Conservation (phyloP, 2,888 invertebrate species). For the Plemyria rubiginata region DNA sequence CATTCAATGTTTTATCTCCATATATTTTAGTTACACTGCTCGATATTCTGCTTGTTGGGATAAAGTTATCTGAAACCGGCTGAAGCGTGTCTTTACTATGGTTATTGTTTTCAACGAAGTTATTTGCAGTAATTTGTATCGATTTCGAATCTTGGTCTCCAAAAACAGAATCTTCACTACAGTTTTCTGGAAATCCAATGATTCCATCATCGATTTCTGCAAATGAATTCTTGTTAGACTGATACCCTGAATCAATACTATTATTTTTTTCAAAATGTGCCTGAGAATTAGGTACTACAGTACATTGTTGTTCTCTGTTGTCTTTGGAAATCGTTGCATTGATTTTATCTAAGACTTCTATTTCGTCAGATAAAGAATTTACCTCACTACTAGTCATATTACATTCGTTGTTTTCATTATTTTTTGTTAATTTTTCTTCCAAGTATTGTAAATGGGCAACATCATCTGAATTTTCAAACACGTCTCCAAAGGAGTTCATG, state of each 20-base stretch:
- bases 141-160: conserved; percentile 5
- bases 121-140: not conserved
- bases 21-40: not conserved
- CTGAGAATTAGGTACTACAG: not conserved
- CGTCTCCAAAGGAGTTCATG: not conserved
- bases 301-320: not conserved
- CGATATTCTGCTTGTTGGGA: not conserved
- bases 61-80: not conserved
- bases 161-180: conserved; percentile 23
- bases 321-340: not conserved
- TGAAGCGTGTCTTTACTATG: conserved; percentile 1
- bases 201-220: conserved; percentile 14
- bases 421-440: conserved; percentile 4
- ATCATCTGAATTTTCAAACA: not conserved
- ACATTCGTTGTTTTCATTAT: not conserved
- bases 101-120: not conserved
- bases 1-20: not conserved
- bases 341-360: not conserved
- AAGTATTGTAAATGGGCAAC: not conserved
- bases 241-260: conserved; percentile 23
- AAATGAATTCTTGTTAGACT: conserved; percentile 16
- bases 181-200: conserved; percentile 12
- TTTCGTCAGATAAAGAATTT: not conserved
- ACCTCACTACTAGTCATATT: not conserved
- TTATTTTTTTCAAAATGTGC: conserved; percentile 5